A percentile compares a stretch with the other conserved stretches of the same genome.
phyloP scores from a whole-genome alignment of 2,113 vertebrate species.

The Hippolais icterina region DNA sequence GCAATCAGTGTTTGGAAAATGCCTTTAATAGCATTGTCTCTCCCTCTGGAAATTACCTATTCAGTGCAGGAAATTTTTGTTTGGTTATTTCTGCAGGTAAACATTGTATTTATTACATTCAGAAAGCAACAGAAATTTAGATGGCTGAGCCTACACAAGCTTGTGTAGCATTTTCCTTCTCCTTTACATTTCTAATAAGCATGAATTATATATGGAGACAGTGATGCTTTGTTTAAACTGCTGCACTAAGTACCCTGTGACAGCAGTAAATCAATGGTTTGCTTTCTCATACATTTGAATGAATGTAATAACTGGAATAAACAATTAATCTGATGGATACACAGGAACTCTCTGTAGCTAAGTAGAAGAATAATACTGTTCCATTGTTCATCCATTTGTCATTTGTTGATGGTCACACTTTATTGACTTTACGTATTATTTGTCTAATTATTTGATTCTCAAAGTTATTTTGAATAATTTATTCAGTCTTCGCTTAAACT shows the following conservation, averaged over 20 bases:
- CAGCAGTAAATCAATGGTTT: constrained; percentile 46
- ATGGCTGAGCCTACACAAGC: neutral
- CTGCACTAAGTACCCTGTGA: constrained; percentile 56
- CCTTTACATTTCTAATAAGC: constrained; percentile 41
- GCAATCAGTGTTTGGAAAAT: neutral
- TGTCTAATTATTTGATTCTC: constrained; percentile 21
- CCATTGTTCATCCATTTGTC: neutral
- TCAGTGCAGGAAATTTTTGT: constrained; percentile 26
- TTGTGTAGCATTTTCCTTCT: constrained; percentile 9
- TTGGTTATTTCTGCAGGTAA: constrained; percentile 56
- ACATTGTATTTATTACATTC: constrained; percentile 37
- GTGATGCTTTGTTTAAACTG: constrained; percentile 59
- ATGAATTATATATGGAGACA: constrained; percentile 68
- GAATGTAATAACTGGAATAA: constrained; percentile 54
- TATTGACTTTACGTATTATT: constrained; percentile 24
- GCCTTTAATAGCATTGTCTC: neutral
- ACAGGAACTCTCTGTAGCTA: neutral
- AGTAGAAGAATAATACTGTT: neutral
- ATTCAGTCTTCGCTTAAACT: neutral
- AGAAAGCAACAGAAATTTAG: constrained; percentile 37
- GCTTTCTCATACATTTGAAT: constrained; percentile 38
- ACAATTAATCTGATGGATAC: constrained; percentile 35
- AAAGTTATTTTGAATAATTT: neutral
- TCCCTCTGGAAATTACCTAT: constrained; percentile 25
- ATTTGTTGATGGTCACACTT: neutral